Percentiles rank a stretch among this genome's conserved stretches.
phyloP scores from a whole-genome alignment of 2,888 invertebrate genomes.

The Cataglyphis cursor region DNA sequence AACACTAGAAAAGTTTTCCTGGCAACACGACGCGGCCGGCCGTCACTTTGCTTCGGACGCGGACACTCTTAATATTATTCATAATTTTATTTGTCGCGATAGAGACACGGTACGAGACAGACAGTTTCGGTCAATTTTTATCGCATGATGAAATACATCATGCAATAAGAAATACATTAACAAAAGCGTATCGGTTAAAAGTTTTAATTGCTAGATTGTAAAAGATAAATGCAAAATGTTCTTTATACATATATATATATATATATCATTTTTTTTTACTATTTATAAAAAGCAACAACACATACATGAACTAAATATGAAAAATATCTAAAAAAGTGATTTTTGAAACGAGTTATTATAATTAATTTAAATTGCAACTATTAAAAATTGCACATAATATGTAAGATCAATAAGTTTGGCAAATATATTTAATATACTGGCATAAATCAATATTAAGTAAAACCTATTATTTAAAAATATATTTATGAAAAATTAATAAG shows the following conservation, averaged over 20 bases:
- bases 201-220: background rate
- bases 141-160: background rate
- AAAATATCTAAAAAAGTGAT: background rate
- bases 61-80: slow-evolving; percentile 47
- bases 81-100: slow-evolving; percentile 43
- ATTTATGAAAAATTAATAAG: background rate
- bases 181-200: background rate
- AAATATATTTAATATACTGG: background rate
- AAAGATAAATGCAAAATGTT: background rate
- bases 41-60: slow-evolving; percentile 36
- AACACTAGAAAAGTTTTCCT: slow-evolving; percentile 61
- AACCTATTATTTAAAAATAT: too few relatives aligned
- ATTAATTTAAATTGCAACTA: background rate
- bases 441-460: background rate
- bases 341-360: background rate
- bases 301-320: background rate
- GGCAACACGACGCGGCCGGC: slow-evolving; percentile 45
- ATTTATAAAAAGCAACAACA: background rate
- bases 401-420: background rate
- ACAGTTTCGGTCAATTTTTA: slow-evolving; percentile 43
- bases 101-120: slow-evolving; percentile 2
- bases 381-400: background rate
- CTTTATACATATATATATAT: background rate
- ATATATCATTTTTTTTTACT: background rate
- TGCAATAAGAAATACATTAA: slow-evolving; percentile 1